Evolutionary conservation across 1,140 invertebrate genomes (phyloP), one percentile per base, ranked within the genome.

Genomic region (Dinoponera quadriceps): DNA sequence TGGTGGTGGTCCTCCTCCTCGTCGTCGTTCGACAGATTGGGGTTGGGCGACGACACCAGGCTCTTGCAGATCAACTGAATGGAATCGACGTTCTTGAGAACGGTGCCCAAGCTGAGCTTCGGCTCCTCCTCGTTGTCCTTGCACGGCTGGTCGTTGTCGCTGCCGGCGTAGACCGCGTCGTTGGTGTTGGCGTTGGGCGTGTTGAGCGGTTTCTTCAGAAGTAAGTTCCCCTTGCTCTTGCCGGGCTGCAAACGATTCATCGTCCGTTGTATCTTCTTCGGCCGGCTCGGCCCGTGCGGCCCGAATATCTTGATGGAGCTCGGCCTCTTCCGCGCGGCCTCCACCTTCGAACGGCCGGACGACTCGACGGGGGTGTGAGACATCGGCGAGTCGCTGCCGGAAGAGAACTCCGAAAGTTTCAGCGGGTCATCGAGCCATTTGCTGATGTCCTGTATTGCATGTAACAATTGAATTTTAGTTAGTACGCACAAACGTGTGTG

Each of bases 381-480:
- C 65, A 91, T 85, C 5, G 97, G 97, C 0, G 97, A 97, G 92
- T 96, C 97, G 85, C 96, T 96, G 9, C 95, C 96, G 1, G 96
- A 97, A 78, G 96, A 96, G 83, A 96, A 97, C 88, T 96, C 96
- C 0, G 96, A 95, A 68, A 96, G 95, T 82, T 96, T 96, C 0
- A 97, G 97, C 3, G 97, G 96, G 86, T 98, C 97, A 91, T 98
- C 97, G 59, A 98, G 93, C 97, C 97, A 98, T 90, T 97, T 97
- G 89, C 97, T 98, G 27, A 98, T 97, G 91, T 98, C 97, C 95
- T 96, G 14, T n/a, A n/a, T 66, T 3, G 1, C 22, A 75, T 16
- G 3, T 13, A 49, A 74, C 55, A 72, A 14, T 2, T 22, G 44
- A 62, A 62, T 49, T 11, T 78, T 62, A 66, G 82, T 82, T 48